A percentile compares a stretch with the other conserved stretches of the same genome.
Evolutionary conservation across 1,140 invertebrate species (phyloP).

Genomic region (Drosophila kanapiae): DNA sequence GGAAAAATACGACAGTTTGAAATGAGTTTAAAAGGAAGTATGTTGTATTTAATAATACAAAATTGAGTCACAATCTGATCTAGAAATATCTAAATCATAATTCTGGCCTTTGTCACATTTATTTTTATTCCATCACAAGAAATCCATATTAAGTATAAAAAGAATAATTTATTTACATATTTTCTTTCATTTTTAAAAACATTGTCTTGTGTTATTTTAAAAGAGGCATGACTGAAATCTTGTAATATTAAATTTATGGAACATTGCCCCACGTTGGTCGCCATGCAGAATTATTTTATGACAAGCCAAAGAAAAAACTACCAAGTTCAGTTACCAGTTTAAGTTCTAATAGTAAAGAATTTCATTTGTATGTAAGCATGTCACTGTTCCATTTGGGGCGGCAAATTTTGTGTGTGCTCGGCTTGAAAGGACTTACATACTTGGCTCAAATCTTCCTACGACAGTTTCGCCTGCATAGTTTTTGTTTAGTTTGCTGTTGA

Average conservation of each 20-base stretch:
- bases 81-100: neutral
- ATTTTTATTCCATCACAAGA: neutral
- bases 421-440: slow-evolving; percentile 71
- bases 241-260: neutral
- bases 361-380: neutral
- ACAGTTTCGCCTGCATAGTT: slow-evolving; percentile 75
- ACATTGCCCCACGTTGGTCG: neutral
- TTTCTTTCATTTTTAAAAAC: neutral
- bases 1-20: too few species aligned
- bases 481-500: slow-evolving; percentile 78
- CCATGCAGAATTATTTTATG: neutral
- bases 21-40: too few species aligned
- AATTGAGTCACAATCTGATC: neutral
- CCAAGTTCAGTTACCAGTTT: neutral
- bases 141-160: neutral
- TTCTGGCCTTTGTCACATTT: neutral
- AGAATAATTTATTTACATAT: neutral
- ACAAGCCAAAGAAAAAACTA: neutral
- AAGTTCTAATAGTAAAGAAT: slow-evolving; percentile 15
- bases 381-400: slow-evolving; percentile 57
- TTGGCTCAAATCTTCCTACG: slow-evolving; percentile 75
- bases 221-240: neutral
- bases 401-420: slow-evolving; percentile 63
- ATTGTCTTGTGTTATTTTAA: neutral
- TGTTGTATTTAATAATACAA: too few species aligned